Evolutionary conservation across 1,140 invertebrate species (phyloP), one percentile per base, ranked within the genome.

Genomic region (Tachypleus tridentatus): DNA sequence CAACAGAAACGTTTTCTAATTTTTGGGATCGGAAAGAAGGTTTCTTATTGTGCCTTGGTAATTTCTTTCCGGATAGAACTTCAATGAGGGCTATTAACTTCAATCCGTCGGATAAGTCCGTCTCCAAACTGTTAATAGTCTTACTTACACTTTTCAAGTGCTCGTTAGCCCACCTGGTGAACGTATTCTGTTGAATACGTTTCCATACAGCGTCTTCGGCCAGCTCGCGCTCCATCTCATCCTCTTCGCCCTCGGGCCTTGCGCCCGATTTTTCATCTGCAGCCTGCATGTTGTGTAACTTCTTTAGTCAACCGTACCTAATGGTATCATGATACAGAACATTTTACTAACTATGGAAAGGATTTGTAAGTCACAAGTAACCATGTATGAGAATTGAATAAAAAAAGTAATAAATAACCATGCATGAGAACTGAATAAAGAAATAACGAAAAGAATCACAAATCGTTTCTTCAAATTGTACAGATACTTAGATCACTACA

Each of bases 191-290:
- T 78, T 96, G 93, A 67, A 96, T 96, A 70, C 87, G 82, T 78
- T 93, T 94, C 91, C 91, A 94, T 74, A 89, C 86, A 61, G 91
- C 91, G 80, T 94, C 91, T 74, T 93, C 91, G 70, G 89, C 89
- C 71, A 93, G 80, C 74, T 93, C 89, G 72, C 89, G 83, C 78
- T 88, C 86, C 82, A 87, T 87, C 74, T 87, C 86, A 81, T 87
- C 87, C 75, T 86, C 85, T 73, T 83, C 70, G 51, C 70, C 64
- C 47, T 66, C 68, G 10, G 48, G 9, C 11, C 49, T n/a, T 48
- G 10, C 58, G 9, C 29, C 58, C 49, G 10, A 29, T n/a, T 56
- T 47, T 51, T 64, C 63, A 50, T 54, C 63, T 11, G 52, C 59
- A 58, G 56, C 5, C 47, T 57, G 56, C 56, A 57, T 57, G 8